These are phyloP conservation scores for Sminthopsis crassicaudata DNA, from an alignment of 2,113 vertebrate genomes.

Conservation along the genomic window DNA sequence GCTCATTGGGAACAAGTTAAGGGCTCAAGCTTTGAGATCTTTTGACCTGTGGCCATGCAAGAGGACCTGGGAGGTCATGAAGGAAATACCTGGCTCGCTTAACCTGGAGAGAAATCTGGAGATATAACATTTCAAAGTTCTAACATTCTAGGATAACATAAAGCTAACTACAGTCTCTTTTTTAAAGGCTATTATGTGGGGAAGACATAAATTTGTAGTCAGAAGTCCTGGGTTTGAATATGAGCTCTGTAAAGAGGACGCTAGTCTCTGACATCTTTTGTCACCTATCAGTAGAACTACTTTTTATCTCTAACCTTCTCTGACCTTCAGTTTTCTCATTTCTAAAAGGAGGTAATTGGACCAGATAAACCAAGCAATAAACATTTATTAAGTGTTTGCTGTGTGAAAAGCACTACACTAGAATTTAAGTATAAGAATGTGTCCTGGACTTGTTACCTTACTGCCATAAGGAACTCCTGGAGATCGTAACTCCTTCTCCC, in stretches of 20 bases:
- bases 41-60: background rate
- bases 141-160: background rate
- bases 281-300: background rate
- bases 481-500: background rate
- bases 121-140: background rate
- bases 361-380: background rate
- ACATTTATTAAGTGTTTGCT: background rate
- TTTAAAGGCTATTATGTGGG: background rate
- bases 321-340: too few species aligned
- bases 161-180: background rate
- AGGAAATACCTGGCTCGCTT: background rate
- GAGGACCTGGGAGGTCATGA: background rate
- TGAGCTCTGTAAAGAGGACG: background rate
- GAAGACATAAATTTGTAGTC: background rate
- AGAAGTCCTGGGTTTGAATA: background rate
- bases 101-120: background rate
- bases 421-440: background rate
- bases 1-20: background rate
- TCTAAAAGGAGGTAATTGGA: background rate
- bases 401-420: background rate
- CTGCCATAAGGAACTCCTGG: background rate
- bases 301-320: background rate
- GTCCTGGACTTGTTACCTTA: background rate
- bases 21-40: background rate
- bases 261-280: background rate